Evolutionary conservation across 2,888 invertebrate species (phyloP).

Genomic region (Drosophila kambysellisi): DNA sequence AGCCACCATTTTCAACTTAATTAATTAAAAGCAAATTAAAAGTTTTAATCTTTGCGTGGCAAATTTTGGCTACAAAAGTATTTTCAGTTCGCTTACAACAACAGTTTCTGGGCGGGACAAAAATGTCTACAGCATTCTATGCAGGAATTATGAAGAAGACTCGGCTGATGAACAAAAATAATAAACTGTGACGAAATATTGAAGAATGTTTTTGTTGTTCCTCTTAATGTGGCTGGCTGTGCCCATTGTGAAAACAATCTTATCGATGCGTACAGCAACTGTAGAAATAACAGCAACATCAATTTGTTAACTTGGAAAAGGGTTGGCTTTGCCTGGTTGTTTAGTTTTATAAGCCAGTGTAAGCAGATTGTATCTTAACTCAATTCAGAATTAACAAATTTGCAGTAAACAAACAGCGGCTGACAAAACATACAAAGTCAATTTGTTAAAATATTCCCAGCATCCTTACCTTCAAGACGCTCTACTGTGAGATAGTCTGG

Average conservation of each 20-base stretch:
- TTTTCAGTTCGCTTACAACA: conserved; percentile 46
- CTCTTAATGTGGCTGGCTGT: conserved; percentile 36
- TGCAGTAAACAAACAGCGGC: conserved; percentile 66
- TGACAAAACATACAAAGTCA: conserved; percentile 73
- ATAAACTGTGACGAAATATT: conserved; percentile 71
- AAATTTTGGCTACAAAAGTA: conserved; percentile 75
- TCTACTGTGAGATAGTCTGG: not conserved
- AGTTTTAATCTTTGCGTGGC: conserved; percentile 79
- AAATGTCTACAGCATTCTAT: conserved; percentile 48
- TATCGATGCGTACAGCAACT: conserved; percentile 43
- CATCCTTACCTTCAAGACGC: conserved; percentile 15
- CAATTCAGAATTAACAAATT: conserved; percentile 82
- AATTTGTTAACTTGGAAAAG: conserved; percentile 51
- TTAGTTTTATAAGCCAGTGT: conserved; percentile 78
- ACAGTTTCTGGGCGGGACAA: conserved; percentile 4
- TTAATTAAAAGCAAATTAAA: conserved; percentile 83
- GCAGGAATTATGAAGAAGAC: conserved; percentile 31
- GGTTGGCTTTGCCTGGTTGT: conserved; percentile 41
- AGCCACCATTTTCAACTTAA: conserved; percentile 82
- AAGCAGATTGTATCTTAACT: conserved; percentile 82
- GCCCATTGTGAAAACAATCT: conserved; percentile 68
- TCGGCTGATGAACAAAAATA: conserved; percentile 76
- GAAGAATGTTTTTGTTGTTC: conserved; percentile 26
- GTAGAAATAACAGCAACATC: conserved; percentile 35
- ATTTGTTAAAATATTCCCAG: conserved; percentile 54